Conservation (phyloP, 2,888 invertebrate species). For the Brenthis ino region DNA sequence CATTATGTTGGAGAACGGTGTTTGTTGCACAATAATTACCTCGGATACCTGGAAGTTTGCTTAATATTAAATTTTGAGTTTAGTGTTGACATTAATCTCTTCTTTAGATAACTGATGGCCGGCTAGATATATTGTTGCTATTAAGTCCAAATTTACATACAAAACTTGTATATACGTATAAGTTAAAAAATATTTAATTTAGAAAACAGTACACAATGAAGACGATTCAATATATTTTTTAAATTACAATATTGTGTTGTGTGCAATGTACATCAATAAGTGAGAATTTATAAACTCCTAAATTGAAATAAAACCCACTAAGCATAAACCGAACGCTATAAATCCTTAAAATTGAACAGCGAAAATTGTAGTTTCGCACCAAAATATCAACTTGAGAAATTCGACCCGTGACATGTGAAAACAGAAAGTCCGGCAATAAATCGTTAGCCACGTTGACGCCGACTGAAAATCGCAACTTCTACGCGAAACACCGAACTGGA, state of each 20-base stretch:
- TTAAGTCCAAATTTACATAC: background rate
- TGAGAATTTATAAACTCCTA: background rate
- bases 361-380: constrained; percentile 27
- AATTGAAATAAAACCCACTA: background rate
- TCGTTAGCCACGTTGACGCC: constrained; percentile 71
- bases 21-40: constrained; percentile 74
- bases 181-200: too few relatives aligned
- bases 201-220: too few relatives aligned
- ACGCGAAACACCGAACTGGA: constrained; percentile 70
- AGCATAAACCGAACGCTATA: background rate
- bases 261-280: too few relatives aligned
- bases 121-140: background rate
- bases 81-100: constrained; percentile 35
- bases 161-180: too few relatives aligned
- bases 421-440: constrained; percentile 76
- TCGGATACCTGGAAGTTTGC: constrained; percentile 49
- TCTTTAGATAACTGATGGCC: background rate
- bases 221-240: too few relatives aligned
- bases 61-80: constrained; percentile 40
- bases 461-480: constrained; percentile 69
- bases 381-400: constrained; percentile 53
- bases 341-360: background rate
- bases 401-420: constrained; percentile 66
- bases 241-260: too few relatives aligned
- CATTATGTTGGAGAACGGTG: constrained; percentile 69